Evolutionary conservation across 2,113 vertebrate genomes (phyloP).

Genomic region (Ceyx melanurus): DNA sequence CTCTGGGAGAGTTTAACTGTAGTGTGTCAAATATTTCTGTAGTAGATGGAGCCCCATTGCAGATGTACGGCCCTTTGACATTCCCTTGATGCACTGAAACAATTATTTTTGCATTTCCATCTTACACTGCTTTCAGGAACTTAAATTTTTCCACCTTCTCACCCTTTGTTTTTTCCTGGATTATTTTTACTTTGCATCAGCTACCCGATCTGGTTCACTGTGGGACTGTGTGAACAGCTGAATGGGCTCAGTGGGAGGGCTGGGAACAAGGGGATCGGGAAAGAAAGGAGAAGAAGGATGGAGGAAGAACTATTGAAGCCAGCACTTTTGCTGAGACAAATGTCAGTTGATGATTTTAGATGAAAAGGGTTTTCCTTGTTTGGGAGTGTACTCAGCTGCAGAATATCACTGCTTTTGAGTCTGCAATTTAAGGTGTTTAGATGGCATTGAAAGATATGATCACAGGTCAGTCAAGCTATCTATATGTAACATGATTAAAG

Average conservation of each 20-base stretch:
- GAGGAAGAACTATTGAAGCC: conserved; percentile 11
- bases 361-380: neutral
- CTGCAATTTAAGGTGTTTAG: neutral
- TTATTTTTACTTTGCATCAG: conserved; percentile 59
- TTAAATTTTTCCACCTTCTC: conserved; percentile 35
- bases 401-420: neutral
- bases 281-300: conserved; percentile 5
- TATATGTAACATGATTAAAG: rapidly evolving
- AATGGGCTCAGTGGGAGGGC: conserved; percentile 60
- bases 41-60: neutral
- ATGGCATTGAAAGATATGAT: neutral
- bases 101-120: neutral
- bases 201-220: conserved; percentile 36
- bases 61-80: neutral
- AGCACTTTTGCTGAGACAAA: neutral
- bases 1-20: neutral
- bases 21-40: neutral
- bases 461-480: neutral
- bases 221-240: conserved; percentile 67
- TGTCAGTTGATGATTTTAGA: neutral
- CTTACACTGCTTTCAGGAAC: neutral
- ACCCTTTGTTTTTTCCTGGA: conserved; percentile 52
- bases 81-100: neutral
- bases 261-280: conserved; percentile 27
- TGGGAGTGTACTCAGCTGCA: neutral